phyloP scores from a whole-genome alignment of 2,113 vertebrate genomes.

The Nannobrachium achirus region DNA sequence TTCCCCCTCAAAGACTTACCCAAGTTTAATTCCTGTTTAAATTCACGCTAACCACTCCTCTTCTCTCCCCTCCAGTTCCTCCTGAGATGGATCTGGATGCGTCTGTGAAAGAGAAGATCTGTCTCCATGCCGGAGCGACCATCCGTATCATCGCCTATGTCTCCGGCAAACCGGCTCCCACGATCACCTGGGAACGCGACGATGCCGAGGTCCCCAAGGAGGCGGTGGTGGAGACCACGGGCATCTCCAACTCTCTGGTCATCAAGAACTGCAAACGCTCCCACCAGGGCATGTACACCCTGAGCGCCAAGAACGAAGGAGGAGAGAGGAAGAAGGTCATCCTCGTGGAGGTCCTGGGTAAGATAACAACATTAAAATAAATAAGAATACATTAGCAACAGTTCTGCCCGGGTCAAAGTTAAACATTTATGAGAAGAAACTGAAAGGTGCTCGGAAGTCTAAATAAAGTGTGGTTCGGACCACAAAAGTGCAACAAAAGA shows the following conservation, averaged over 20 bases:
- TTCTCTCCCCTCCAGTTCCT: conserved; percentile 76
- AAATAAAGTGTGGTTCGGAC: no score
- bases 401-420: no score
- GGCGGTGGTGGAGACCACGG: conserved; percentile 90
- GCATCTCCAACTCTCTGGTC: conserved; percentile 94
- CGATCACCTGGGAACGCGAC: conserved; percentile 89
- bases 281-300: conserved; percentile 94
- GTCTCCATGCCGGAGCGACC: conserved; percentile 94
- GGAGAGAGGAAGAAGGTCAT: conserved; percentile 95
- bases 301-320: conserved; percentile 94
- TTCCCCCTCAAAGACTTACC: no score
- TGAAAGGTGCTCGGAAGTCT: no score
- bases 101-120: conserved; percentile 93
- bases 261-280: conserved; percentile 93
- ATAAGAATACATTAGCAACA: no score
- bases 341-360: conserved; percentile 97
- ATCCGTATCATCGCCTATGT: conserved; percentile 97
- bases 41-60: not conserved
- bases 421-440: no score
- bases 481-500: no score
- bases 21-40: no score
- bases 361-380: no score
- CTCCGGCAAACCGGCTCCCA: conserved; percentile 93
- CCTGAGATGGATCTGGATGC: conserved; percentile 96
- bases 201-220: conserved; percentile 89